Evolutionary conservation across 2,888 invertebrate species (phyloP), one percentile per base, ranked within the genome.

Genomic region (Epistrophe eligans): DNA sequence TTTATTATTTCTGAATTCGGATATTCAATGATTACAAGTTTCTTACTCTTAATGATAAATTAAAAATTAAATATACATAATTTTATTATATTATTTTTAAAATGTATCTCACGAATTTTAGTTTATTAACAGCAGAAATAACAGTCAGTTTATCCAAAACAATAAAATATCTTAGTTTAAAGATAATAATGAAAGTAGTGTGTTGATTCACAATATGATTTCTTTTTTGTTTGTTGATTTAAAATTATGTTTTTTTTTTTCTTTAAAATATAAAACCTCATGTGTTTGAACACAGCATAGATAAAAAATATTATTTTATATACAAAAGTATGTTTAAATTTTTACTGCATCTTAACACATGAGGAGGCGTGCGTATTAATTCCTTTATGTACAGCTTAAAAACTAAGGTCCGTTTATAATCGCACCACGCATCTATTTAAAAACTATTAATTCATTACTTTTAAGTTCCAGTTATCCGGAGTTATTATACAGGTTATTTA

Each of bases 151-250:
- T 60, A 35, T 73, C 58, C 28, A 73, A 73, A 60, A 35, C 48
- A 73, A 73, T 35, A 38, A 52, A 62, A 67, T 67, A 50, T 35
- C 67, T 67, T 67, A 67, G 38, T 17, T 50, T 50, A 2, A 35
- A 50, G 43, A 28, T 43, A 43, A 43, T 43, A 62, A 48, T 48
- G 45, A 66, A 43, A 64, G 17, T 45, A n/a, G 10, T 66, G n/a
- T 32, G 10, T 48, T 17, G n/a, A 11, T 67, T 32, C 28, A 45
- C n/a, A 45, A 32, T 60, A 38, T 11, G 9, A 15, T 60, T 43
- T 24, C 0, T 32, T 43, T 64, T 64, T 62, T 24, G n/a, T n/a
- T n/a, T n/a, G n/a, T n/a, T n/a, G n/a, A 17, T 45, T 45, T 32
- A 7, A 45, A 58, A 17, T 38, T 58, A 58, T 17, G 0, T 35